A percentile compares a stretch with the other conserved stretches of the same genome.
phyloP scores from a whole-genome alignment of 2,797 vertebrate genomes.

The Fundulus diaphanus region DNA sequence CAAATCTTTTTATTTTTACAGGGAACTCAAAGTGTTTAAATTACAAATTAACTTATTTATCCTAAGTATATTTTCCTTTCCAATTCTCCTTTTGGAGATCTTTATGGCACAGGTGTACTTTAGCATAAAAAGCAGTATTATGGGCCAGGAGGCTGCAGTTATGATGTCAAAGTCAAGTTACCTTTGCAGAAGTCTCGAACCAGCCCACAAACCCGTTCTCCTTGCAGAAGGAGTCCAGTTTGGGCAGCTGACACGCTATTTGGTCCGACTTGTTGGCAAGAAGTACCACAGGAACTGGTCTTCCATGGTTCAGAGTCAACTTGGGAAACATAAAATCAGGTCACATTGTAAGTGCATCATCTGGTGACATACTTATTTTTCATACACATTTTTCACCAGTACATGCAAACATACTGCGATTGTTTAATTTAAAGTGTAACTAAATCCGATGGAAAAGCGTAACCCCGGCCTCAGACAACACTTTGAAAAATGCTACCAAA shows the following conservation, averaged over 20 bases:
- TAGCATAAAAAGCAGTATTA: conserved; percentile 4
- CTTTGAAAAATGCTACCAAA: too few relatives aligned
- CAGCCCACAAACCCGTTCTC: conserved; percentile 83
- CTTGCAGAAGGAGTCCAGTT: conserved; percentile 80
- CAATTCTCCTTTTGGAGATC: background rate
- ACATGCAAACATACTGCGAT: background rate
- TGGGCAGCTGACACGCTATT: conserved; percentile 69
- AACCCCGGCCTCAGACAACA: too few relatives aligned
- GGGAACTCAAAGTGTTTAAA: background rate
- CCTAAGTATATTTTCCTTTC: background rate
- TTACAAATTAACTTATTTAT: background rate
- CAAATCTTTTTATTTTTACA: conserved; percentile 12
- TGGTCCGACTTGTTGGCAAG: conserved; percentile 86
- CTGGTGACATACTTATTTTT: background rate
- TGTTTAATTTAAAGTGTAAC: background rate
- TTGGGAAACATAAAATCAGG: conserved; percentile 23
- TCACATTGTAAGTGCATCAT: background rate
- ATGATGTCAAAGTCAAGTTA: conserved; percentile 28
- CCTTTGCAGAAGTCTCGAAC: conserved; percentile 86
- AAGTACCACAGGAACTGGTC: conserved; percentile 80
- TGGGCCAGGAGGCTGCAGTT: background rate
- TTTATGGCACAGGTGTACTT: background rate
- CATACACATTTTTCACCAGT: background rate
- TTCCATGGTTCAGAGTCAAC: conserved; percentile 77
- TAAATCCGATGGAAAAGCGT: too few relatives aligned